A percentile compares a stretch with the other conserved stretches of the same genome.
These are phyloP conservation scores for Ariopsis seemanni DNA, from an alignment of 2,113 vertebrate species.

Conservation along the genomic window DNA sequence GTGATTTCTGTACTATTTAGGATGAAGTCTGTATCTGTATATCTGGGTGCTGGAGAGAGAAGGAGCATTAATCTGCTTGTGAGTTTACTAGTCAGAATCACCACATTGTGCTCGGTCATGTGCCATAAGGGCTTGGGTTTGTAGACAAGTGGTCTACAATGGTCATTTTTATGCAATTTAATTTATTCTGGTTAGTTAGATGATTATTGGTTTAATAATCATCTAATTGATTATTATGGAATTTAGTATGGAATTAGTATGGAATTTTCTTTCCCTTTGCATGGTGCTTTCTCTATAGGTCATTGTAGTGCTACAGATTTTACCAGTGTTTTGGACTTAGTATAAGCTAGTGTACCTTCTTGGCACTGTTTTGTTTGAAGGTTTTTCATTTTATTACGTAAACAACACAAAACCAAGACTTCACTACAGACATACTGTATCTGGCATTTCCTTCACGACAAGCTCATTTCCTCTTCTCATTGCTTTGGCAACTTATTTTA, in stretches of 20 bases:
- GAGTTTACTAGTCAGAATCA: not conserved
- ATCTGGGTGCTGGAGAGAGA: not conserved
- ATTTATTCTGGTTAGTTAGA: not conserved
- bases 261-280: not conserved
- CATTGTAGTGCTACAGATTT: not conserved
- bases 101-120: not conserved
- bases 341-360: not conserved
- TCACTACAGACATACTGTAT: not conserved
- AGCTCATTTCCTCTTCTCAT: not conserved
- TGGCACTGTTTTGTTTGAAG: not conserved
- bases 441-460: not conserved
- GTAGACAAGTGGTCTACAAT: not conserved
- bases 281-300: not conserved
- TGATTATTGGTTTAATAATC: not conserved
- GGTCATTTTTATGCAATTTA: not conserved
- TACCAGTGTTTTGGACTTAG: not conserved
- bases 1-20: not conserved
- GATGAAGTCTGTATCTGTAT: not conserved
- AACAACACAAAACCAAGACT: not conserved
- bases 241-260: not conserved
- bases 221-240: no score
- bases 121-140: not conserved
- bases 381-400: not conserved
- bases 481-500: not conserved
- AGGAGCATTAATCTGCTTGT: not conserved